Base-by-base conservation (phyloP, 2,888 invertebrate genomes). In the Chironomus tentans region DNA sequence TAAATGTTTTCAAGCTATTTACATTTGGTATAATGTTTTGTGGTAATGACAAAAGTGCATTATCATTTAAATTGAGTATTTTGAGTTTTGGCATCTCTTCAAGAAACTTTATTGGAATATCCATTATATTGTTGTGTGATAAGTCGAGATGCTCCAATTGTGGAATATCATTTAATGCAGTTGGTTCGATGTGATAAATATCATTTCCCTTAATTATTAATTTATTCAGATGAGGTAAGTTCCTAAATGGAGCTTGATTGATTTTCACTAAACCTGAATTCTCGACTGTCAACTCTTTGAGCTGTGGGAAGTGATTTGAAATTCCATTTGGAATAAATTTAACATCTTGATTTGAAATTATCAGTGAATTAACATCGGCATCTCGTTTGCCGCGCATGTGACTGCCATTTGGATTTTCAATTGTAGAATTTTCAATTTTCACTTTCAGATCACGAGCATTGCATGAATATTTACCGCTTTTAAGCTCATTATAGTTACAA, bases 141-240 rank as follows among this genome's bases (percentile, higher is more conserved):
- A 78, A 62, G 71, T 78, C 78, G n/a, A 79, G 38, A 22, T 77
- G 71, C 68, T 78, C 77, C 4, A 79, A 69, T 4, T 18, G 47
- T 46, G 22, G n/a, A 21, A 78, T 68, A 50, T 77, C 69, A 47
- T 22, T n/a, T 46, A 79, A 78, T n/a, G 76, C 56, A 21, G 72
- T 24, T 3, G 65, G 38, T 10, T 68, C 50, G n/a, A 79, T 47
- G 6, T 68, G 24, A 50, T 70, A 71, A 7, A 79, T 77, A n/a
- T 68, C 76, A 71, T 78, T 78, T 10, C 24, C 24, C 6, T 12
- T 22, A 22, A 65, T 65, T 18, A 24, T 21, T 13, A 65, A 13
- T 12, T 22, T 21, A 21, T 18, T 65, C 2, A 65, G 24, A 24
- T 24, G 65, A 65, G 65, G 65, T 13, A 65, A 22, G 24, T 21